Evolutionary conservation across 1,140 invertebrate species (phyloP).

Genomic region (Asobara japonica): DNA sequence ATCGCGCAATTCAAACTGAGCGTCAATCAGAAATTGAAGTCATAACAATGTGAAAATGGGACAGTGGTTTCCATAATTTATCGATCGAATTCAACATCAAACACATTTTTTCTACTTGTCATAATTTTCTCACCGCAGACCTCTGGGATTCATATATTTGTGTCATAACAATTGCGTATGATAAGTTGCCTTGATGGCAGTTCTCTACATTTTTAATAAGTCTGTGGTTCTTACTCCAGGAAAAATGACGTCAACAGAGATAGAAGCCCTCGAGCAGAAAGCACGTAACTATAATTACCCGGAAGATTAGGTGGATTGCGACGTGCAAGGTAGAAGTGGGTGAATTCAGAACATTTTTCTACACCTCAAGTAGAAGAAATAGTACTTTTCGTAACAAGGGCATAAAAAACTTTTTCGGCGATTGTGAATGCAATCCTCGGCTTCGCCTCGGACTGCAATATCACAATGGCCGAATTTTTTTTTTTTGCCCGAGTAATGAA

Average conservation of each 20-base stretch:
- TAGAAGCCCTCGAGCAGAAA: constrained; percentile 1
- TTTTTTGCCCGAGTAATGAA: too few species aligned
- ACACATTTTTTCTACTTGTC: neutral
- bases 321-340: neutral
- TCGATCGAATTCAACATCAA: neutral
- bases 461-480: too few species aligned
- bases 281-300: neutral
- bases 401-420: too few species aligned
- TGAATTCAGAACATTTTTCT: neutral
- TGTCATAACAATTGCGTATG: neutral
- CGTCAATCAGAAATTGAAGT: neutral
- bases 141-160: neutral
- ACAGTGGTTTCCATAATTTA: neutral
- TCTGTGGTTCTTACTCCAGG: neutral
- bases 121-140: neutral
- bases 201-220: neutral
- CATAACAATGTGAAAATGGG: neutral
- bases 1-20: neutral
- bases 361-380: too few species aligned
- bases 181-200: neutral
- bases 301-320: neutral
- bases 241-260: neutral
- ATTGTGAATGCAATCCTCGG: too few species aligned
- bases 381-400: too few species aligned
- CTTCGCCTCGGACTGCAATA: too few species aligned